Evolutionary conservation across 2,888 invertebrate genomes (phyloP).

Genomic region (Calameuta idolon): DNA sequence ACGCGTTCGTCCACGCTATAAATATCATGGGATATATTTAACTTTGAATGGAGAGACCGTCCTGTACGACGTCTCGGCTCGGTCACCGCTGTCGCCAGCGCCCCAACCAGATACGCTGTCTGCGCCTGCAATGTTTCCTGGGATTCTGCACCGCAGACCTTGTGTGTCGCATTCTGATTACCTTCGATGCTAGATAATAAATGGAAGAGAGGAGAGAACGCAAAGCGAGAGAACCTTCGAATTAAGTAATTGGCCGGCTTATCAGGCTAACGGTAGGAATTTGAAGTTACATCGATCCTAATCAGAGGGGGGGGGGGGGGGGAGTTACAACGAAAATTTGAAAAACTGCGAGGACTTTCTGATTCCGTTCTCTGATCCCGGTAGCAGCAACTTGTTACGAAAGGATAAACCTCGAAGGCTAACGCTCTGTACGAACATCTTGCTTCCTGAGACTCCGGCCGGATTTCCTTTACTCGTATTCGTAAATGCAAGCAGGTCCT

Average conservation of each 20-base stretch:
- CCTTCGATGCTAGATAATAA: neutral
- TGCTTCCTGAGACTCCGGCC: constrained; percentile 9
- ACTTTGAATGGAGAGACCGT: constrained; percentile 57
- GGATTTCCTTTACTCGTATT: constrained; percentile 38
- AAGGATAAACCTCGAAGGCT: too few relatives aligned
- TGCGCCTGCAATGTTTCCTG: constrained; percentile 20
- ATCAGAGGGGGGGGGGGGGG: too few relatives aligned
- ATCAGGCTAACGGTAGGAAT: too few relatives aligned
- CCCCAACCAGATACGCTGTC: constrained; percentile 39
- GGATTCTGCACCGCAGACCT: neutral
- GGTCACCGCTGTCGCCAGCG: constrained; percentile 6
- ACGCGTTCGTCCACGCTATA: neutral
- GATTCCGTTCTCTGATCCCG: too few relatives aligned
- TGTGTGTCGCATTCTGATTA: neutral
- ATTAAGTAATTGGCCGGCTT: too few relatives aligned
- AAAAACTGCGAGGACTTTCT: too few relatives aligned
- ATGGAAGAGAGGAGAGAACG: neutral
- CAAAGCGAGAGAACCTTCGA: neutral
- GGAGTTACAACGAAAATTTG: too few relatives aligned
- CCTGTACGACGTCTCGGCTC: neutral
- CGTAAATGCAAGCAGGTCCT: constrained; percentile 28
- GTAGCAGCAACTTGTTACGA: too few relatives aligned
- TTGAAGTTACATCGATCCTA: too few relatives aligned
- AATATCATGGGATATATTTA: constrained; percentile 54
- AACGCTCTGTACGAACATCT: too few relatives aligned